Conservation (phyloP, 2,888 invertebrate species). For the Strigamia maritima region DNA sequence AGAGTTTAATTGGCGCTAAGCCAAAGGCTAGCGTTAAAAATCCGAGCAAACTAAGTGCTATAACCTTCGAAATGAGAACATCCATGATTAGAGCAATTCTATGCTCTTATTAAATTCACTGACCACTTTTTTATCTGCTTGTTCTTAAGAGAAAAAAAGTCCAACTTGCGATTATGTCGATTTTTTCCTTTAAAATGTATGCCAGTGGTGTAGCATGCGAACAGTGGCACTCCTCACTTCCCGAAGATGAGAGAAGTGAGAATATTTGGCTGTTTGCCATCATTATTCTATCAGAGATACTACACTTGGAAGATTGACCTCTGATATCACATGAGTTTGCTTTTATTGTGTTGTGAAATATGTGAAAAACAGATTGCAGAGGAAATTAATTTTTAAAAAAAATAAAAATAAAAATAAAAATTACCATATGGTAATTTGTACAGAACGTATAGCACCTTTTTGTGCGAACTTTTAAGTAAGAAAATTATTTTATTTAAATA, state of each 20-base stretch:
- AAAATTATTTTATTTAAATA: too few species aligned
- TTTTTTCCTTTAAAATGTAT: background rate
- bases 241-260: background rate
- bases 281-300: slow-evolving; percentile 25
- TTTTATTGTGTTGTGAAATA: background rate
- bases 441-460: too few species aligned
- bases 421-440: background rate
- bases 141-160: background rate
- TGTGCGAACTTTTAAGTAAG: too few species aligned
- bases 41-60: slow-evolving; percentile 75
- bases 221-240: background rate
- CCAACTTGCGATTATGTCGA: too few species aligned
- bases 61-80: slow-evolving; percentile 68
- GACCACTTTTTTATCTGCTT: background rate
- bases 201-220: too few species aligned
- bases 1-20: slow-evolving; percentile 66
- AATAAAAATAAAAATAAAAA: background rate
- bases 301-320: slow-evolving; percentile 11
- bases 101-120: background rate
- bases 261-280: slow-evolving; percentile 9
- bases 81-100: slow-evolving; percentile 45
- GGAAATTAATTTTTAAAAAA: background rate
- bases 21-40: slow-evolving; percentile 72
- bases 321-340: background rate
- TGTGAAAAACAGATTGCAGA: background rate